Evolutionary conservation across 2,888 invertebrate species (phyloP).

Genomic region (Theretra japonica): DNA sequence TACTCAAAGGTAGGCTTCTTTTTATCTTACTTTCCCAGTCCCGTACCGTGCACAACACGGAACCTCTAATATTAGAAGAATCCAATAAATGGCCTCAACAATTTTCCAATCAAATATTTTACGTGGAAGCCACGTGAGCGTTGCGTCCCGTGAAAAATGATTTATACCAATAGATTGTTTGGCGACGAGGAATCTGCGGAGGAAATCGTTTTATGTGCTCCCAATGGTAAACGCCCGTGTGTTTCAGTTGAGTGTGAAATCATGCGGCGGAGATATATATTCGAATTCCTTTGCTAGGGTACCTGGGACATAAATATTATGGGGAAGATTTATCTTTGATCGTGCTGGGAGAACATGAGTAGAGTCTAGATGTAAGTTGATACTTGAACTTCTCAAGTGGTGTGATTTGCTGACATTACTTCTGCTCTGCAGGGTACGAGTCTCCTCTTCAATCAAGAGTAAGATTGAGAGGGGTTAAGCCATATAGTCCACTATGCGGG

Average conservation of each 20-base stretch:
- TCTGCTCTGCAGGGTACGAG: too few species aligned
- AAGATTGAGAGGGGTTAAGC: too few species aligned
- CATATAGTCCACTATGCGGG: too few species aligned
- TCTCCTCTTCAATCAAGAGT: too few species aligned
- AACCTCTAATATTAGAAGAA: slow-evolving; percentile 26
- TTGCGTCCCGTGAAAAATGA: slow-evolving; percentile 37
- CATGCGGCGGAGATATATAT: slow-evolving; percentile 1
- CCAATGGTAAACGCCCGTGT: slow-evolving; percentile 48
- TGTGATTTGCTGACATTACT: too few species aligned
- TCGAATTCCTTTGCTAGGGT: neutral
- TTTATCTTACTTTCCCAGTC: too few species aligned
- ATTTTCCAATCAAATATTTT: slow-evolving; percentile 53
- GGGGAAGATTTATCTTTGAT: neutral
- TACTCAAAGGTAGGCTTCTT: too few species aligned
- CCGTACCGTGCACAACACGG: too few species aligned
- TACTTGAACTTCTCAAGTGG: too few species aligned
- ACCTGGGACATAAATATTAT: neutral
- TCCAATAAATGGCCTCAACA: slow-evolving; percentile 43
- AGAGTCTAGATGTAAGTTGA: too few species aligned
- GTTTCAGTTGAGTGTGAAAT: slow-evolving; percentile 33
- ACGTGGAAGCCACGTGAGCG: slow-evolving; percentile 39
- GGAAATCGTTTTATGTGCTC: slow-evolving; percentile 51
- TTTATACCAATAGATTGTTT: slow-evolving; percentile 44
- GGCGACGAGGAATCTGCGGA: slow-evolving; percentile 48
- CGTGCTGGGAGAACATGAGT: neutral